Conservation (phyloP, 2,888 invertebrate species). For the Eudemis profundana region DNA sequence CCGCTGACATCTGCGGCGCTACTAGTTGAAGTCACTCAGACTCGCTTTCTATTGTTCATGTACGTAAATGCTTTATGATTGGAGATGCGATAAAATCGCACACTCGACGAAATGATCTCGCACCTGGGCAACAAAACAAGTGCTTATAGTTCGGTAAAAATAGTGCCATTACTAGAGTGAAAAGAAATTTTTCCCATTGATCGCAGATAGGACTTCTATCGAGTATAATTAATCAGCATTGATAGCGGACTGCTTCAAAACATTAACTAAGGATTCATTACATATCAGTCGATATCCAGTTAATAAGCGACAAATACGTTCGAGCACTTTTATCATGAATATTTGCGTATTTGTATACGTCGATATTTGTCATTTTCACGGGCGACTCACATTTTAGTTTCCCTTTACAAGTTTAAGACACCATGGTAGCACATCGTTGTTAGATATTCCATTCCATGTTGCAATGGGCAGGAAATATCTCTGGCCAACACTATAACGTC, state of each 20-base stretch:
- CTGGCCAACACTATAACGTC: slow-evolving; percentile 32
- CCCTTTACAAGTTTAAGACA: neutral
- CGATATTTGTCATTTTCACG: slow-evolving; percentile 5
- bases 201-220: neutral
- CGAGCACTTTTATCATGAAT: too few relatives aligned
- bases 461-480: slow-evolving; percentile 41
- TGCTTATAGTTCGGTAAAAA: slow-evolving; percentile 1
- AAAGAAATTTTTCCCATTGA: too few relatives aligned
- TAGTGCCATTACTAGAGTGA: neutral
- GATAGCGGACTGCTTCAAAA: too few relatives aligned
- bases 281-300: too few relatives aligned
- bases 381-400: neutral
- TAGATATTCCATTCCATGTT: slow-evolving; percentile 29
- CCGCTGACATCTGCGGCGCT: slow-evolving; percentile 33
- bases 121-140: slow-evolving; percentile 3
- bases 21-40: slow-evolving; percentile 29
- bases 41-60: slow-evolving; percentile 4
- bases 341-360: too few relatives aligned
- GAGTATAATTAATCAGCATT: too few relatives aligned
- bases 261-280: too few relatives aligned
- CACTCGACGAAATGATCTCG: neutral
- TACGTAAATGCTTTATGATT: slow-evolving; percentile 20
- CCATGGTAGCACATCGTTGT: slow-evolving; percentile 30
- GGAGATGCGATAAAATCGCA: slow-evolving; percentile 3
- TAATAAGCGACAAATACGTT: too few relatives aligned